Evolutionary conservation across 2,797 vertebrate genomes (phyloP), one percentile per base, ranked within the genome.

Genomic region (Melanotaenia maccullochi): DNA sequence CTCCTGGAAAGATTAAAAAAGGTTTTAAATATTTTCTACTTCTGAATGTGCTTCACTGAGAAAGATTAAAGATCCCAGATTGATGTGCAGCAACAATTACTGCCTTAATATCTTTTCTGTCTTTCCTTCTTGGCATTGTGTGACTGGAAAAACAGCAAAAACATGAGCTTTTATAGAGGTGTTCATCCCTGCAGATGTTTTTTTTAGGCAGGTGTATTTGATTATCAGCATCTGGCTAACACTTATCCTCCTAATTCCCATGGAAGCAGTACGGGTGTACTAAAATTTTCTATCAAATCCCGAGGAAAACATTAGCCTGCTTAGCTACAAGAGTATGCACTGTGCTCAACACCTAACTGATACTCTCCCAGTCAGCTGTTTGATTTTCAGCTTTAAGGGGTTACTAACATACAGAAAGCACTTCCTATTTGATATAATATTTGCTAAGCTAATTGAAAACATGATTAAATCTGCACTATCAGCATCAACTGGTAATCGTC

Each of bases 151-250:
- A 54, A 25, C 49, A 13, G 22, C 49, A 54, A 28, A 25, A 54
- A 28, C 51, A 13, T 54, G 5, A 13, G 22, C 51, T 49, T n/a
- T 49, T n/a, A 22, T n/a, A 49, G n/a, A 49, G 8, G 44, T 47
- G 20, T 20, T 47, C 20, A 49, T n/a, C 40, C 70, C 68, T 16
- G 22, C 51, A 25, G 51, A 54, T 13, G 11, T 6, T 25, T 11
- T 28, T 25, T 52, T 52, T 12, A 52, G 44, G 47, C 47, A 49
- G 47, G 47, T 54, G 51, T 14, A 52, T 52, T 52, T 54, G 51
- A 54, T 54, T 28, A 54, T 7, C 4, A 25, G 24, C 51, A 28
- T 28, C 51, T 54, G 51, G 51, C 12, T 54, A 14, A 24, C 14
- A 54, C 51, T 28, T 25, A 25, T 28, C 12, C 24, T 54, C 24